phyloP scores from a whole-genome alignment of 2,113 vertebrate species.

The Nothoprocta pentlandii region DNA sequence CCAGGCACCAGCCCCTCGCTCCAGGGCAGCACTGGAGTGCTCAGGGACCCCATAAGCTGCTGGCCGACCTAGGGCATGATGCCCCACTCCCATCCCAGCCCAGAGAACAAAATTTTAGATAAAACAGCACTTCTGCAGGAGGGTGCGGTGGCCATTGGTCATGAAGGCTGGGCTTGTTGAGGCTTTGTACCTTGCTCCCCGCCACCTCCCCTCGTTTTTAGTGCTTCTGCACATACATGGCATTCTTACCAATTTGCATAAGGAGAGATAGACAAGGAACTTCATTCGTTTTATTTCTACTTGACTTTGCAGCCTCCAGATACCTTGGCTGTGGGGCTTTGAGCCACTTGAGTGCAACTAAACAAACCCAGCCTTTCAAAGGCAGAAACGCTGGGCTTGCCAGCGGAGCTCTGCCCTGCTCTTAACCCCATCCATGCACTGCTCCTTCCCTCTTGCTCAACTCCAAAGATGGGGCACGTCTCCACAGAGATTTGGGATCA shows the following conservation, averaged over 20 bases:
- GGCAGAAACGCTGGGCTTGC: constrained; percentile 12
- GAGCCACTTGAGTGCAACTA: constrained; percentile 3
- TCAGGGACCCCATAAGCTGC: not conserved
- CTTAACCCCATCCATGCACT: not conserved
- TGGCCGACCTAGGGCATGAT: not conserved
- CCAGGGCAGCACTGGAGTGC: not conserved
- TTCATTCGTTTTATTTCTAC: constrained; percentile 21
- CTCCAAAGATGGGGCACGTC: not conserved
- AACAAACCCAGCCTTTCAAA: constrained; percentile 26
- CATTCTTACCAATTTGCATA: not conserved
- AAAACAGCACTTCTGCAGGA: not conserved
- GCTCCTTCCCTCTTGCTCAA: not conserved
- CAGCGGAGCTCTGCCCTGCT: not conserved
- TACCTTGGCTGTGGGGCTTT: not conserved
- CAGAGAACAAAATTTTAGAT: not conserved
- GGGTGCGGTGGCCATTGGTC: not conserved
- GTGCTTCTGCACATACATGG: rapidly evolving
- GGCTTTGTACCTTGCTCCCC: not conserved
- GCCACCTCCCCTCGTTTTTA: not conserved
- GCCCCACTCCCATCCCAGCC: not conserved
- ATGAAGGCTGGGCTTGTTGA: rapidly evolving
- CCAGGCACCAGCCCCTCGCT: not conserved
- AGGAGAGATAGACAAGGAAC: not conserved
- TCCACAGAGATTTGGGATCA: not conserved
- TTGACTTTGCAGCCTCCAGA: not conserved